Base-by-base conservation (phyloP, 2,888 invertebrate species). In the Pteria penguin region DNA sequence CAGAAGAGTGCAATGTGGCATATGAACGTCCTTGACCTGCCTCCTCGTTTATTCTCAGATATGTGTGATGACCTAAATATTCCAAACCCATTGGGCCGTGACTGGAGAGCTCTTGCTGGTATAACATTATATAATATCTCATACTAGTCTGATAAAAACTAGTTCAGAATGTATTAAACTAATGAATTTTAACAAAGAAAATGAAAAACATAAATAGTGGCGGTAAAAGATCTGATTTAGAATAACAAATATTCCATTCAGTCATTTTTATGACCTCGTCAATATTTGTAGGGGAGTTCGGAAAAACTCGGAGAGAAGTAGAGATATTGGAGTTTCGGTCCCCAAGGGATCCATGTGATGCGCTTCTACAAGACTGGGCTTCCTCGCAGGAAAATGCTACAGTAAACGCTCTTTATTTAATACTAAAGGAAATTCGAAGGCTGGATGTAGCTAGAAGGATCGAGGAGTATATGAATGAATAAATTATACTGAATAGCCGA, bases 61-160 rank as follows among this genome's bases (percentile, higher is more conserved):
- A 70, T 84, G 11, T 84, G 84, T 69, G 80, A 82, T 32, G 75
- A 78, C 22, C 76, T 84, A 22, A 81, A 80, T 36, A 52, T 77
- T 3, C 69, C 66, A 0, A 79, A 75, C 66, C 62, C 76, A 2
- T 76, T 84, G 63, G 82, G 81, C 26, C 72, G 74, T 22, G 81
- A 84, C 68, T 84, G 84, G 84, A 72, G 72, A 22, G 62, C 63
- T 8, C 67, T 84, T 11, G 84, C 84, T 54, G 84, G 84, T 84
- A 72, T 26, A 31, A 36, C 31, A 45, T n/a, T 29, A 14, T 11
- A 55, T 52, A 22, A n/a, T 11, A 29, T 5, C 26, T 32, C 8
- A n/a, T n/a, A n/a, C n/a, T n/a, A n/a, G n/a, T n/a, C n/a, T n/a
- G n/a, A n/a, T n/a, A n/a, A n/a, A n/a, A n/a, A n/a, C n/a, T n/a